Conservation (phyloP, 2,797 vertebrate species). For the Enoplosus armatus region DNA sequence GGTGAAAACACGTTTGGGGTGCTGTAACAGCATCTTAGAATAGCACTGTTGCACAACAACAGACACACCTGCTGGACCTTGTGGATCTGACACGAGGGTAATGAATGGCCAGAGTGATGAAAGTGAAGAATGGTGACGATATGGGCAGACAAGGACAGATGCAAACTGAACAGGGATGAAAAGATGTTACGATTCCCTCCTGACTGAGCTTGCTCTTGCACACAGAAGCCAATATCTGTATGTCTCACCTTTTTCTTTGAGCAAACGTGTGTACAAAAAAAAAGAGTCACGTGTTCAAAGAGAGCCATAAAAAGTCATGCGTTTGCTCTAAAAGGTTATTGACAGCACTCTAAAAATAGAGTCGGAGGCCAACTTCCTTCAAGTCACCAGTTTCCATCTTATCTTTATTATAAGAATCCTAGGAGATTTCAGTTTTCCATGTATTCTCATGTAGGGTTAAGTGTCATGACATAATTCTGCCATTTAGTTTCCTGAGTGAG, state of each 20-base stretch:
- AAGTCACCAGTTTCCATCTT: not conserved
- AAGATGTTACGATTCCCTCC: not conserved
- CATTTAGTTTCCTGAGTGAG: too few species aligned
- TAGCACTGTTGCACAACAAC: slow-evolving; percentile 70
- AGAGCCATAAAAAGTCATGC: not conserved
- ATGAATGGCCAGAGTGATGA: slow-evolving; percentile 10
- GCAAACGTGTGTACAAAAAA: not conserved
- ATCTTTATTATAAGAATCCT: not conserved
- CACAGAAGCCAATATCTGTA: not conserved
- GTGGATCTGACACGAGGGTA: slow-evolving; percentile 40
- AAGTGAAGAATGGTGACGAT: not conserved
- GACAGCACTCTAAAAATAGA: too few species aligned
- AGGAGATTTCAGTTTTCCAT: too few species aligned
- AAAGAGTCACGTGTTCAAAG: not conserved
- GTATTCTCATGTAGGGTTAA: too few species aligned
- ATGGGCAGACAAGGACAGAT: not conserved
- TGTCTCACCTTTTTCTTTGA: slow-evolving; percentile 10
- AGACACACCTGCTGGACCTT: slow-evolving; percentile 40
- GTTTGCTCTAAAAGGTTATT: not conserved
- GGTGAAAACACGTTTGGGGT: slow-evolving; percentile 52
- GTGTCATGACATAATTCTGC: too few species aligned
- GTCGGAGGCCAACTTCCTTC: too few species aligned
- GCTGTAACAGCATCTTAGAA: slow-evolving; percentile 59
- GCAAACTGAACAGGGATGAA: slow-evolving; percentile 11
- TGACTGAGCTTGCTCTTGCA: not conserved